Base-by-base conservation (phyloP, 2,888 invertebrate species). In the Aporophyla lueneburgensis region DNA sequence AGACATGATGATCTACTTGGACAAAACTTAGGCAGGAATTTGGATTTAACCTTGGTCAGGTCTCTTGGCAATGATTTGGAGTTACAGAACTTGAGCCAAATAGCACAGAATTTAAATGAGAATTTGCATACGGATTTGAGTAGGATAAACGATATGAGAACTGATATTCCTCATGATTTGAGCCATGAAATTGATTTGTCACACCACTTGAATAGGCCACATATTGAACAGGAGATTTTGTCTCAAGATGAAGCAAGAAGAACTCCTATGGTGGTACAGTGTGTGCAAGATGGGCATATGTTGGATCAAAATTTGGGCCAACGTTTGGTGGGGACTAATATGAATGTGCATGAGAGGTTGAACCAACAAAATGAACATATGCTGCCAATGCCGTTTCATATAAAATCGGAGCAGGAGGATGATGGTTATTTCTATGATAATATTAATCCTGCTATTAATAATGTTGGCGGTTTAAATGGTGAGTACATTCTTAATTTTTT, bases 371-470 rank as follows among this genome's bases (percentile, higher is more conserved):
- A 81, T 46, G 93, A 94, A 5, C 91, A 93, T 79, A 56, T 93
- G 61, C 62, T 94, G 53, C 93, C 95, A 3, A 93, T 95, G 91
- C 94, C 94, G 0, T 96, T 96, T 74, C 94, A 96, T 82, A 96
- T 96, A 49, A 96, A 96, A 54, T 88, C 95, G 0, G 96, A 96
- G 54, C 95, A 94, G 51, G 96, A 96, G 2, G 96, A 96, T 6
- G 96, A 96, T 69, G 92, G 93, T 0, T 96, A 95, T 81, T 96
- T 95, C 72, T 96, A 96, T 82, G 95, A 96, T 2, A 94, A 91
- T 79, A 92, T 94, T 0, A 93, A 91, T 72, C 94, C 92, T 56
- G 91, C 88, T 0, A 81, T 95, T 14, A 86, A 80, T 58, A 92
- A 84, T 69, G 91, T 92, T 9, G 90, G 88, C 46, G 88, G 87